Evolutionary conservation across 2,888 invertebrate species (phyloP).

Genomic region (Meteorus cinctellus): DNA sequence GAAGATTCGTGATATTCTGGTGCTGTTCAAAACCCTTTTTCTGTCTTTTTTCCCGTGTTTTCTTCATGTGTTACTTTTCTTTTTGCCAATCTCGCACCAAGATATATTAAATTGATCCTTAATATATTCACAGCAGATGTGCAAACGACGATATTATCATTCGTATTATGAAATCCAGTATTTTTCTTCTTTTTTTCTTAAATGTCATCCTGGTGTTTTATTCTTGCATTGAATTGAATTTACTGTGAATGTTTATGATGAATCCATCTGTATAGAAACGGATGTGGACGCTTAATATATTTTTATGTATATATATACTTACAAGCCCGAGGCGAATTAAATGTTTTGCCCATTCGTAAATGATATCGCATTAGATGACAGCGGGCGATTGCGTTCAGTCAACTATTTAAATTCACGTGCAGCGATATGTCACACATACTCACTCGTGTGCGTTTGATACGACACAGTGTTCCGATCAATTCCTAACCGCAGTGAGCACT

Average conservation of each 20-base stretch:
- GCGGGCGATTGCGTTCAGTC: background rate
- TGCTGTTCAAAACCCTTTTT: background rate
- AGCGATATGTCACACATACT: background rate
- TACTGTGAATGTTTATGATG: background rate
- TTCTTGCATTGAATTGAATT: background rate
- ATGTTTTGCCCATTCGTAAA: conserved; percentile 1
- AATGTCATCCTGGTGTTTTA: background rate
- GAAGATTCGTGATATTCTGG: background rate
- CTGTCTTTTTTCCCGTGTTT: background rate
- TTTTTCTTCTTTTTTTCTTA: background rate
- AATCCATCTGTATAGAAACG: background rate
- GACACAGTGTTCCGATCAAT: conserved; percentile 17
- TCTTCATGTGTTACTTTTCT: background rate
- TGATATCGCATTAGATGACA: background rate
- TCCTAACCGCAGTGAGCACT: conserved; percentile 13
- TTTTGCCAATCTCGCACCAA: background rate
- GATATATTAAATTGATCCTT: background rate
- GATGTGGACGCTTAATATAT: background rate
- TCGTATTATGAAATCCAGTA: background rate
- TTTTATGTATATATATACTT: background rate
- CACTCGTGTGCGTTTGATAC: background rate
- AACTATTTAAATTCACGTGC: background rate
- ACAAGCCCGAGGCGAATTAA: background rate
- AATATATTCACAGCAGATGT: background rate
- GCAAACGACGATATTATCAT: background rate